Percentiles rank a stretch among this genome's conserved stretches.
phyloP scores from a whole-genome alignment of 2,113 vertebrate genomes.

The Diphyllodes magnificus region DNA sequence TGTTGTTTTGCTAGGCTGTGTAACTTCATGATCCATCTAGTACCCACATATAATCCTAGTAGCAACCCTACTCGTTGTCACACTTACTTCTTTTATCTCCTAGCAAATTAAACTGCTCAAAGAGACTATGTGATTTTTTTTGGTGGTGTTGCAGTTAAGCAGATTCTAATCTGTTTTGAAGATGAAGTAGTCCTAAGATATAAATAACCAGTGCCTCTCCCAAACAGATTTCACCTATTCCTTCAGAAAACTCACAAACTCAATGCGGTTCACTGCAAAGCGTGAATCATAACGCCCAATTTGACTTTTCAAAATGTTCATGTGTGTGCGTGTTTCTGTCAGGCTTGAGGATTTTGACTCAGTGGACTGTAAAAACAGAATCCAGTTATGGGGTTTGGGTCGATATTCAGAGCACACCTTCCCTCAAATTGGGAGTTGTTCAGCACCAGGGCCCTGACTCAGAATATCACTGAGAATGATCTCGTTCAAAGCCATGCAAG shows the following conservation, averaged over 20 bases:
- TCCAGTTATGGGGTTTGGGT: background rate
- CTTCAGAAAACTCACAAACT: background rate
- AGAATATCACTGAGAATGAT: background rate
- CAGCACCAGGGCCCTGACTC: background rate
- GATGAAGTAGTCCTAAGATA: background rate
- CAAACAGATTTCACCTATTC: background rate
- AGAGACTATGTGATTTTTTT: background rate
- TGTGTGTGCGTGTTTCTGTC: rapidly evolving
- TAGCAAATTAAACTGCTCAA: background rate
- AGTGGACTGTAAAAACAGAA: background rate
- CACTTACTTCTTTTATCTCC: background rate
- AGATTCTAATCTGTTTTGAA: background rate
- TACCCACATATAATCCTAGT: background rate
- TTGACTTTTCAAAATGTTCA: background rate
- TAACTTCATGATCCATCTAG: background rate
- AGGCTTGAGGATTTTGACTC: background rate
- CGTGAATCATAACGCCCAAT: rapidly evolving
- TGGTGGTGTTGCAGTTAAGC: background rate
- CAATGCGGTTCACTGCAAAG: background rate
- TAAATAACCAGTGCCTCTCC: background rate
- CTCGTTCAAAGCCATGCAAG: background rate
- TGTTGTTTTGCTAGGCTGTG: background rate
- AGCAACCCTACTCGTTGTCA: background rate
- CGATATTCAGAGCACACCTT: background rate
- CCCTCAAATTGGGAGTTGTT: background rate